Percentiles rank a stretch among this genome's conserved stretches.
These are phyloP conservation scores for Petrocephalus sullivani DNA, from an alignment of 2,797 vertebrate genomes.

Conservation along the genomic window DNA sequence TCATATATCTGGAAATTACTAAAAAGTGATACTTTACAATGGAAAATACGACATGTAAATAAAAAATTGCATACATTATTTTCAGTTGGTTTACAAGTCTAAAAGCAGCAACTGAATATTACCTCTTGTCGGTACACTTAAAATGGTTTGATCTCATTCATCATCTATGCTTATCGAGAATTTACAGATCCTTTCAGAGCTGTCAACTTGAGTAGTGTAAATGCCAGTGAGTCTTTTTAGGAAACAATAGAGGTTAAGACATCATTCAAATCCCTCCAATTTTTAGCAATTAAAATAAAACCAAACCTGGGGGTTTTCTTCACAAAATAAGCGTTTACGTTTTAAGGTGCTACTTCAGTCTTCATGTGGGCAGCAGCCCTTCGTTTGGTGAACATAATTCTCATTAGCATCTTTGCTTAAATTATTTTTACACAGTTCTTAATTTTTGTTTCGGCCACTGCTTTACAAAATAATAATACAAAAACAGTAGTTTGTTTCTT, in stretches of 20 bases:
- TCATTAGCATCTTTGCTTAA: conserved; percentile 68
- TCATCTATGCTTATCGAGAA: conserved; percentile 22
- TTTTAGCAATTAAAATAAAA: conserved; percentile 59
- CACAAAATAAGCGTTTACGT: conserved; percentile 56
- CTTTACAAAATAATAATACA: conserved; percentile 57
- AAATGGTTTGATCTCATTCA: conserved; percentile 47
- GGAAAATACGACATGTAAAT: conserved; percentile 68
- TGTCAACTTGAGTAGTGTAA: conserved; percentile 54
- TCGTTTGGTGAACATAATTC: conserved; percentile 83
- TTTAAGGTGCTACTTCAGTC: conserved; percentile 88
- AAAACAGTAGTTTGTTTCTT: conserved; percentile 20
- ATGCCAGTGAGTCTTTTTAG: conserved; percentile 47
- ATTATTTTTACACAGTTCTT: conserved; percentile 61
- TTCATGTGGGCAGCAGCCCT: conserved; percentile 73
- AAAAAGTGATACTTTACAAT: conserved; percentile 90
- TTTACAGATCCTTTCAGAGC: conserved; percentile 52
- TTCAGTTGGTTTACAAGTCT: conserved; percentile 59
- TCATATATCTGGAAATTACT: conserved; percentile 93
- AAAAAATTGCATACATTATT: conserved; percentile 85
- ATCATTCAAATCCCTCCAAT: conserved; percentile 55
- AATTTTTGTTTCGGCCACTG: conserved; percentile 27
- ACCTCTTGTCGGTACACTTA: conserved; percentile 38
- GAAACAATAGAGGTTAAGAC: conserved; percentile 41
- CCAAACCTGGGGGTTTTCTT: conserved; percentile 58
- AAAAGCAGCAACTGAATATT: conserved; percentile 55